Percentiles rank a stretch among this genome's conserved stretches.
These are phyloP conservation scores for Valencia hispanica DNA, from an alignment of 2,797 vertebrate genomes.

Conservation along the genomic window DNA sequence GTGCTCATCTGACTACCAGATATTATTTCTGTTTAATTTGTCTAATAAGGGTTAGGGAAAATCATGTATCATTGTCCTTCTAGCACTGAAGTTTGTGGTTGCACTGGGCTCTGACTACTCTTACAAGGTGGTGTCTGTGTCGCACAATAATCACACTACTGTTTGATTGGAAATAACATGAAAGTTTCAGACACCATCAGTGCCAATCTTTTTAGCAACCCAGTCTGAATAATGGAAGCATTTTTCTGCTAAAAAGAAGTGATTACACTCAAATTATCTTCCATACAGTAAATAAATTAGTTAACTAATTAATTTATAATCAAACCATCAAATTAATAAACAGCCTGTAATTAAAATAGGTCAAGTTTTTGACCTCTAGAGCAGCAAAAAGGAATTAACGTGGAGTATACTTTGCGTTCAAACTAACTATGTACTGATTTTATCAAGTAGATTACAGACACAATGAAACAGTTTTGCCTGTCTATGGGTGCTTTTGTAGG, in stretches of 20 bases:
- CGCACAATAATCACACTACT: neutral
- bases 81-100: no score
- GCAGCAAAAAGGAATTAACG: neutral
- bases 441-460: conserved; percentile 17
- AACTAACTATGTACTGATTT: neutral
- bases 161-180: neutral
- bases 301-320: neutral
- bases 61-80: no score
- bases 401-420: neutral
- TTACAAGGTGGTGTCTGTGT: neutral
- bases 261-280: neutral
- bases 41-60: no score
- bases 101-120: no score
- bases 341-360: neutral
- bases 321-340: neutral
- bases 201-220: neutral
- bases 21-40: no score
- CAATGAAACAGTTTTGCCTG: neutral
- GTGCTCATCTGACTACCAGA: no score
- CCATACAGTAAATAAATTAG: neutral
- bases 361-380: neutral
- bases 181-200: neutral
- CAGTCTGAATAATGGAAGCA: neutral
- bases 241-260: neutral
- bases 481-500: conserved; percentile 9